Percentiles rank a stretch among this genome's conserved stretches.
Evolutionary conservation across 2,113 vertebrate species (phyloP).

Genomic region (Illadopsis cleaveri): DNA sequence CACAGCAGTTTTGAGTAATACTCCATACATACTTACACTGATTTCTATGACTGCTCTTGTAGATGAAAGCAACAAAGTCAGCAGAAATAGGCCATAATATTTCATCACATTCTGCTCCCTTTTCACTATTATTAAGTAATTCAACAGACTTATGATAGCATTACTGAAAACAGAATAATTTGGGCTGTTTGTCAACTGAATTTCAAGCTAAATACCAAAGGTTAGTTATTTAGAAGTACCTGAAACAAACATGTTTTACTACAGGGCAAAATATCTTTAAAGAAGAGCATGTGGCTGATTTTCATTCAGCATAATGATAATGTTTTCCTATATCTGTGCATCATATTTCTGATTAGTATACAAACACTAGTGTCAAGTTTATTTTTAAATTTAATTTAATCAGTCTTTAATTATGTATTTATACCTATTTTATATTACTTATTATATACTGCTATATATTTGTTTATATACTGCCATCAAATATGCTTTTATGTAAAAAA

Average conservation of each 20-base stretch:
- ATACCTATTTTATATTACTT: neutral
- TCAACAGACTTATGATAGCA: neutral
- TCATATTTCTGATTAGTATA: neutral
- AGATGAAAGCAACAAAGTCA: neutral
- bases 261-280: neutral
- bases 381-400: neutral
- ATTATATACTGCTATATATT: neutral
- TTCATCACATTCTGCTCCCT: neutral
- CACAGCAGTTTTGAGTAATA: neutral
- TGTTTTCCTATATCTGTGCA: neutral
- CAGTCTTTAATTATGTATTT: neutral
- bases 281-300: neutral
- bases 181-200: neutral
- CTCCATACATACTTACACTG: neutral
- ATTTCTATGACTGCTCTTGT: neutral
- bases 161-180: neutral
- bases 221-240: neutral
- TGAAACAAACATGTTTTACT: neutral
- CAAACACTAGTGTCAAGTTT: neutral
- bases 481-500: neutral
- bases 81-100: neutral
- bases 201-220: neutral
- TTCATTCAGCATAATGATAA: neutral
- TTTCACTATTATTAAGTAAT: neutral
- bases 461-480: neutral